A percentile compares a stretch with the other conserved stretches of the same genome.
phyloP scores from a whole-genome alignment of 2,113 vertebrate species.

The Urocynchramus pylzowi region DNA sequence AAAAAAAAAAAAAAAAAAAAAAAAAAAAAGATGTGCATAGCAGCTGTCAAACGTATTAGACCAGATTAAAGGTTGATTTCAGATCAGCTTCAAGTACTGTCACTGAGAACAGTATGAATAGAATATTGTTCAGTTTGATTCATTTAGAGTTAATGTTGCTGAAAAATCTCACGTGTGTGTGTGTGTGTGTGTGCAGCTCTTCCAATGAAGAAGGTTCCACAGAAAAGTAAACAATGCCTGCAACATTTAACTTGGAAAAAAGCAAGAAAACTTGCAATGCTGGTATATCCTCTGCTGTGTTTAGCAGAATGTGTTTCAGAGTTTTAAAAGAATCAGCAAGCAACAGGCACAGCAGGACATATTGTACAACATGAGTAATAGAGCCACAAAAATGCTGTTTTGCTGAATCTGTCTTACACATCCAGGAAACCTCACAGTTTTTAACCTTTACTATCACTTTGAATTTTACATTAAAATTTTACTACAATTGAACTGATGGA shows the following conservation, averaged over 20 bases:
- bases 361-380: constrained; percentile 50
- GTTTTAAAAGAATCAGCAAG: constrained; percentile 56
- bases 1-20: not conserved
- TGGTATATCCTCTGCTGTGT: not conserved
- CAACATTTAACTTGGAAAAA: constrained; percentile 11
- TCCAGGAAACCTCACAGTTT: constrained; percentile 3
- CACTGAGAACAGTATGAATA: not conserved
- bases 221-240: constrained; percentile 27
- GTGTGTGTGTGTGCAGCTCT: not conserved
- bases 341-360: constrained; percentile 47
- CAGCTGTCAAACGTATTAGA: constrained; percentile 24
- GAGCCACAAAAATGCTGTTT: constrained; percentile 60
- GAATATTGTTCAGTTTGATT: not conserved
- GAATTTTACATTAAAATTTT: constrained; percentile 7
- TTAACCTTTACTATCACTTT: constrained; percentile 38
- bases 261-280: not conserved
- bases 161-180: accelerated
- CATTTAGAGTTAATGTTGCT: not conserved
- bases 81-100: not conserved
- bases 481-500: not conserved
- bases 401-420: constrained; percentile 49
- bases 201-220: constrained; percentile 2
- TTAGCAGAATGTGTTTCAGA: constrained; percentile 34
- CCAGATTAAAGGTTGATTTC: not conserved
- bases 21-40: not conserved